A percentile compares a stretch with the other conserved stretches of the same genome.
Evolutionary conservation across 1,140 invertebrate genomes (phyloP).

Genomic region (Eueides isabella): DNA sequence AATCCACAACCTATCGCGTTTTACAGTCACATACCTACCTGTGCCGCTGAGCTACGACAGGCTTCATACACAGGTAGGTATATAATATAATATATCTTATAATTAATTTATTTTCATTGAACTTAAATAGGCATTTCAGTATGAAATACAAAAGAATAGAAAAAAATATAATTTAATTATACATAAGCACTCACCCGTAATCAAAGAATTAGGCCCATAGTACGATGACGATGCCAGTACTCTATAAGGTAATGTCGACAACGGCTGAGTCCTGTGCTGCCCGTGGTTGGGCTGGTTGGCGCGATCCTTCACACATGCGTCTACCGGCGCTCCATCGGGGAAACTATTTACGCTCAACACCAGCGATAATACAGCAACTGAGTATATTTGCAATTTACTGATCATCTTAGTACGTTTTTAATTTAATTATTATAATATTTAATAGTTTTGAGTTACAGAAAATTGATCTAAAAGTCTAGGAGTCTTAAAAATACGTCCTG

Average conservation of each 20-base stretch:
- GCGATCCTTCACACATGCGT: conserved; percentile 88
- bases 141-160: too few species aligned
- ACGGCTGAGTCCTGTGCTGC: conserved; percentile 84
- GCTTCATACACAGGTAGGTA: too few species aligned
- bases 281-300: conserved; percentile 89
- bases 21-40: too few species aligned
- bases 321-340: conserved; percentile 89
- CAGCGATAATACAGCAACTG: conserved; percentile 46
- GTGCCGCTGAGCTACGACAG: too few species aligned
- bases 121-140: too few species aligned
- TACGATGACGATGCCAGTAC: conserved; percentile 84
- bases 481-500: too few species aligned
- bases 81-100: too few species aligned
- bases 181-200: conserved; percentile 81
- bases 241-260: conserved; percentile 85
- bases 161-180: not conserved
- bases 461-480: too few species aligned
- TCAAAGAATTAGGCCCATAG: conserved; percentile 85
- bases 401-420: not conserved
- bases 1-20: too few species aligned
- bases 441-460: too few species aligned
- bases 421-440: not conserved
- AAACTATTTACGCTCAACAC: conserved; percentile 74
- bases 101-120: too few species aligned
- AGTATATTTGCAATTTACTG: conserved; percentile 48